Evolutionary conservation across 2,797 vertebrate genomes (phyloP), one percentile per base, ranked within the genome.

Genomic region (Hephaestus fuliginosus): DNA sequence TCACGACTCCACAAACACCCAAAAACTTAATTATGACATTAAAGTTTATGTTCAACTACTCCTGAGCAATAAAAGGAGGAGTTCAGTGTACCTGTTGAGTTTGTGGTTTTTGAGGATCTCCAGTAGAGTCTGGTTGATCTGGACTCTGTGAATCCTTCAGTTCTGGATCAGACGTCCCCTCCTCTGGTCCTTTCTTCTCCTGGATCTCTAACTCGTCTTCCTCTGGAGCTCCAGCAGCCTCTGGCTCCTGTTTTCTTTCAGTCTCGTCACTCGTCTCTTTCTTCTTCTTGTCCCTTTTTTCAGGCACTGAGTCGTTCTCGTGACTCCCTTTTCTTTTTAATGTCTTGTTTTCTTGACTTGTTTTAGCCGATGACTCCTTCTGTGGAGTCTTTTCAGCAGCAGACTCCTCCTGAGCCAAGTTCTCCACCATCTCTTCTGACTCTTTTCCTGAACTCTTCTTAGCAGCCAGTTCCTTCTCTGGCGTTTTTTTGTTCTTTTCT

Each of bases 1-100:
- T 36, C 33, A 4, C 33, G 33, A 36, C 33, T 36, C 33, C 4
- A 36, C 33, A 36, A 36, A 36, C 33, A 36, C 7, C 33, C 33
- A 36, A 36, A 36, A 36, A 36, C 33, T 36, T 36, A 36, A 36
- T 36, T 7, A 4, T 36, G 7, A 36, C 33, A 36, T 36, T 36
- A 36, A 36, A 4, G 33, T 36, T 36, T 36, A 4, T 4, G 33
- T 36, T 36, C 33, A 36, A 36, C 33, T 4, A 36, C 33, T 36
- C 33, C 33, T 36, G 3, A 36, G 7, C 33, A 36, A 36, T 7
- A 36, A 36, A 36, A 4, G n/a, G 4, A 53, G 51, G 51, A 22
- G 2, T 55, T 28, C 22, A 51, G 28, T 1, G 3, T 64, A 85
- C 83, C 83, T 82, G 67, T 14, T 57, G 61, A 33, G n/a, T 36